Percentiles rank a stretch among this genome's conserved stretches.
Evolutionary conservation across 2,888 invertebrate species (phyloP).

Genomic region (Drosophila demipolita): DNA sequence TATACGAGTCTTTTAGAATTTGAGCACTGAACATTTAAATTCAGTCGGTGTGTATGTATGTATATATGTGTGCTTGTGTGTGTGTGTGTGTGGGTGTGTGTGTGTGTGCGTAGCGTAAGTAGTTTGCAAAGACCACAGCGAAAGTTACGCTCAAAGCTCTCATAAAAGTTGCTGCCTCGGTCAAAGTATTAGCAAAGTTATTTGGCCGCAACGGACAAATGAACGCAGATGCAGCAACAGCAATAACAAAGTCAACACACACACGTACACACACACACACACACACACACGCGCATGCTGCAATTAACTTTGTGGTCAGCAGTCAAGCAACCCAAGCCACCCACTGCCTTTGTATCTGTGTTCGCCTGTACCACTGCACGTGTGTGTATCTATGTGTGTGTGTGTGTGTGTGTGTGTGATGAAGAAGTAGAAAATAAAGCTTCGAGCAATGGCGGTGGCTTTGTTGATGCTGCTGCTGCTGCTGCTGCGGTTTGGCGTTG

Average conservation of each 20-base stretch:
- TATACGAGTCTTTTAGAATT: conserved; percentile 8
- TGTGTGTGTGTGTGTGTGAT: conserved; percentile 11
- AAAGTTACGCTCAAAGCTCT: conserved; percentile 60
- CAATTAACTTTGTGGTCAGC: conserved; percentile 75
- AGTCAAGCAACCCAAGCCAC: conserved; percentile 49
- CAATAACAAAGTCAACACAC: conserved; percentile 24
- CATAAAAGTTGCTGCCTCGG: conserved; percentile 68
- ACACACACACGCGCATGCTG: conserved; percentile 42
- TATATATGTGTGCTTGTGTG: neutral
- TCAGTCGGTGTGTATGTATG: neutral
- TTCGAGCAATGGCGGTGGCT: conserved; percentile 30
- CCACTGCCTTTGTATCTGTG: conserved; percentile 51
- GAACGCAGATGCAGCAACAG: conserved; percentile 46
- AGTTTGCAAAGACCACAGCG: conserved; percentile 37
- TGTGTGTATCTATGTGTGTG: conserved; percentile 9
- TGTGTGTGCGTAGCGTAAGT: conserved; percentile 13
- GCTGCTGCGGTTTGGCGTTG: conserved; percentile 32
- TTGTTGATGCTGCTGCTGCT: conserved; percentile 21
- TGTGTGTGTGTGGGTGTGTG: conserved; percentile 1
- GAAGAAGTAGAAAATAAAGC: conserved; percentile 46
- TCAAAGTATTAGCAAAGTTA: conserved; percentile 76
- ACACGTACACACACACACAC: conserved; percentile 7
- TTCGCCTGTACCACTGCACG: conserved; percentile 7
- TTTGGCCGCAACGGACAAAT: conserved; percentile 65
- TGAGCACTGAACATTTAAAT: conserved; percentile 1